These are phyloP conservation scores for Pristionchus pacificus DNA, from an alignment of 1,140 invertebrate genomes.

Conservation along the genomic window DNA sequence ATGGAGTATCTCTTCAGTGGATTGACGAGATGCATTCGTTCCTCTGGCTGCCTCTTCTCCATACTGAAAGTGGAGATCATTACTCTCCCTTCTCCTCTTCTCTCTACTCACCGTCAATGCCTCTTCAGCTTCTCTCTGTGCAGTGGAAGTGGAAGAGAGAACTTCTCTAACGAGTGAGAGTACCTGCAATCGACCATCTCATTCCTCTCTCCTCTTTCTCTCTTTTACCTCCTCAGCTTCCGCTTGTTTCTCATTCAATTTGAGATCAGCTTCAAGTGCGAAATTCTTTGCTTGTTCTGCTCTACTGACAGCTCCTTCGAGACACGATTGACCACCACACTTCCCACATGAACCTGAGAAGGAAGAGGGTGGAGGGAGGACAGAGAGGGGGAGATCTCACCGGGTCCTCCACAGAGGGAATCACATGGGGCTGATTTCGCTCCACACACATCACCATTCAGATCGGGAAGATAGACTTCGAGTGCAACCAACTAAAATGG, in stretches of 20 bases:
- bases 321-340: constrained; percentile 55
- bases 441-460: constrained; percentile 54
- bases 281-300: constrained; percentile 53
- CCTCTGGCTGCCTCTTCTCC: constrained; percentile 32
- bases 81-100: constrained; percentile 11
- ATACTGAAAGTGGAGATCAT: constrained; percentile 6
- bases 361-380: too few relatives aligned
- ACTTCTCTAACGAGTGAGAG: constrained; percentile 27
- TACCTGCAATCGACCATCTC: constrained; percentile 1
- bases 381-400: background rate
- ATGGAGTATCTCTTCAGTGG: constrained; percentile 40
- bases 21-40: constrained; percentile 40
- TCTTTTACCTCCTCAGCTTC: constrained; percentile 47
- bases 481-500: constrained; percentile 35
- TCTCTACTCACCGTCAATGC: constrained; percentile 19
- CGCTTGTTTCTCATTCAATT: constrained; percentile 46
- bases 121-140: constrained; percentile 36
- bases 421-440: constrained; percentile 48
- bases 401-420: constrained; percentile 49
- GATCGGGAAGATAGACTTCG: constrained; percentile 37
- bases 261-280: constrained; percentile 49
- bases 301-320: constrained; percentile 51
- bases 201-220: constrained; percentile 1
- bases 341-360: constrained; percentile 37
- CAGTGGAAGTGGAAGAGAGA: constrained; percentile 22